These are phyloP conservation scores for Tridacna crocea DNA, from an alignment of 2,888 invertebrate species.

Conservation along the genomic window DNA sequence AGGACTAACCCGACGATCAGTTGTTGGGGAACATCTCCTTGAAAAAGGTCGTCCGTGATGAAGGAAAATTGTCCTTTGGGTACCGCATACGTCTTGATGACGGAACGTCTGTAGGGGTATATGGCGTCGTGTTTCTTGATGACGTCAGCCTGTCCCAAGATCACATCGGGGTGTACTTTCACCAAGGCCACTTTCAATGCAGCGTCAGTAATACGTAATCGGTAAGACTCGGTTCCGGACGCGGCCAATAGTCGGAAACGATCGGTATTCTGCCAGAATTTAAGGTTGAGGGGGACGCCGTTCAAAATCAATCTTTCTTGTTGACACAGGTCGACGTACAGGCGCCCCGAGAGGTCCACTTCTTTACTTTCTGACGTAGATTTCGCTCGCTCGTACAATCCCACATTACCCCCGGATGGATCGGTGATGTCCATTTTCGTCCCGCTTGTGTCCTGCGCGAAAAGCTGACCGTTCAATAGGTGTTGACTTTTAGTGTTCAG, in stretches of 20 bases:
- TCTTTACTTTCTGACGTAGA: conserved; percentile 22
- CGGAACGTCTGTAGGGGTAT: conserved; percentile 43
- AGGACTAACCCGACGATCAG: conserved; percentile 40
- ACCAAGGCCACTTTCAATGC: conserved; percentile 40
- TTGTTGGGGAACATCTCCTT: conserved; percentile 41
- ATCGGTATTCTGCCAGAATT: conserved; percentile 9
- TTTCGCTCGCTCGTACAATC: conserved; percentile 27
- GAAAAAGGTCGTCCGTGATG: conserved; percentile 38
- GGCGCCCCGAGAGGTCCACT: conserved; percentile 31
- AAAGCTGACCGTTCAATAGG: conserved; percentile 29
- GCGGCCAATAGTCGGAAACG: neutral
- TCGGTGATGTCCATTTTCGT: conserved; percentile 29
- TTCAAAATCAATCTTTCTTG: conserved; percentile 46
- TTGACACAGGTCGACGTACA: conserved; percentile 43
- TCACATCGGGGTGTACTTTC: conserved; percentile 37
- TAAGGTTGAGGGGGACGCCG: conserved; percentile 37
- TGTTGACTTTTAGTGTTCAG: conserved; percentile 3
- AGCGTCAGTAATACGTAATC: neutral
- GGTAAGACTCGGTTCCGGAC: conserved; percentile 22
- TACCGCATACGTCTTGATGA: conserved; percentile 39
- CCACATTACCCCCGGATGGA: conserved; percentile 14
- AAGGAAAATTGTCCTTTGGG: conserved; percentile 39
- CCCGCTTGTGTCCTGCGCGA: conserved; percentile 29
- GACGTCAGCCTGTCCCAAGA: conserved; percentile 27
- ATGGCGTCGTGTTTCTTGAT: conserved; percentile 31